Evolutionary conservation across 2,113 vertebrate genomes (phyloP), one percentile per base, ranked within the genome.

Genomic region (Ictalurus punctatus): DNA sequence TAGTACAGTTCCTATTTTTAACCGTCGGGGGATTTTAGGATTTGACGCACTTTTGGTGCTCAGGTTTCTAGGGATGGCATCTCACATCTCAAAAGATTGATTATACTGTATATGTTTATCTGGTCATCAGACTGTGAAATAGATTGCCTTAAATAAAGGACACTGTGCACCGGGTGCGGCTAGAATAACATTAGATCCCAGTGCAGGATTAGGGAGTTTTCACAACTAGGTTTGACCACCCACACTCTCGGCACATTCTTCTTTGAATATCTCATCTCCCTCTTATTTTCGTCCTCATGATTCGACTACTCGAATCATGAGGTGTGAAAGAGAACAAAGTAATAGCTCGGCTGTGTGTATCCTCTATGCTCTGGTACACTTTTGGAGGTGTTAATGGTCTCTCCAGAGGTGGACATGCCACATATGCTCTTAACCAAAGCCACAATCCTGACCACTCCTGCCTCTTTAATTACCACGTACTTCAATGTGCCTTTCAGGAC

Each of bases 61-160:
- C 85, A 73, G 16, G 82, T 91, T 91, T 89, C 90, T 81, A 73
- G 58, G 74, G 74, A 89, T 71, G 81, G 85, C 84, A 87, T 89
- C 85, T 81, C 69, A 91, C 84, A 87, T 89, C 85, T 81, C 79
- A 91, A 87, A 87, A 58, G 73, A 92, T 81, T 79, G 73, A 58
- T 85, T 90, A 48, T 89, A 85, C 73, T 83, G 63, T 76, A 80
- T 80, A 56, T 44, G 83, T 89, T 88, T 90, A 88, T 90, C 79
- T 80, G 88, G 86, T 86, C 84, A 88, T 82, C 90, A 90, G 79
- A 82, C 83, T 90, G 79, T 92, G 86, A 91, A 91, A 89, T 85
- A 79, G 88, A 83, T 86, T 87, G 69, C 89, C 73, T 86, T 34
- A 85, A 89, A 78, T 88, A 87, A 89, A 91, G 84, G 83, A 83